Evolutionary conservation across 2,797 vertebrate genomes (phyloP), one percentile per base, ranked within the genome.

Genomic region (Mionectes olivaceus): DNA sequence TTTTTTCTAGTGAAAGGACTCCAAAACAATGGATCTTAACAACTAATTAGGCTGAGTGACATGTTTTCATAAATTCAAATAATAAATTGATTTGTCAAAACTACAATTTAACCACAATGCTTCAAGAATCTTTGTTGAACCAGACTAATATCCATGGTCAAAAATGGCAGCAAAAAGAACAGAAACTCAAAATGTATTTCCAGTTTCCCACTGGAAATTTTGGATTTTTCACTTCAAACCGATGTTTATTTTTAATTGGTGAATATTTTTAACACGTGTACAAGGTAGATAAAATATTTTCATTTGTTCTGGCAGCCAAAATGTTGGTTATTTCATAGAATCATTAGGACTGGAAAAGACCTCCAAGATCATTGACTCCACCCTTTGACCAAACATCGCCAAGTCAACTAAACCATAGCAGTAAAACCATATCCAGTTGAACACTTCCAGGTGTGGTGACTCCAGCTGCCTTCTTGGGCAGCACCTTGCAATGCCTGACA

Each of bases 1-100:
- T 46, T 89, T 89, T 76, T 68, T 43, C 39, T 71, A 37, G 32
- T 69, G 82, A 93, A 95, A 91, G 39, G 6, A 89, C 35, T 86
- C 49, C 49, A 87, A 80, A 96, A 78, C 59, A 64, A 83, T 56
- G 52, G 73, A 87, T 92, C 60, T 83, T 78, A 92, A 75, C 47
- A 92, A 91, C 65, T 81, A 86, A 88, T 94, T 90, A 93, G 69
- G 21, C 39, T 44, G 82, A 78, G 27, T n/a, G 84, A 79, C 65
- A 75, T 32, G 27, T 79, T 94, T 94, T 83, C 76, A 88, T 87
- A 95, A 76, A 91, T 87, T 89, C 68, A 92, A 83, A 80, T 81
- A 53, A 77, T 77, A 86, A 90, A 90, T 75, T 84, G 68, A 73
- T 88, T 83, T 90, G 73, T 90, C 73, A 91, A 91, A 94, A 78